phyloP scores from a whole-genome alignment of 2,113 vertebrate species.

The Solea solea region DNA sequence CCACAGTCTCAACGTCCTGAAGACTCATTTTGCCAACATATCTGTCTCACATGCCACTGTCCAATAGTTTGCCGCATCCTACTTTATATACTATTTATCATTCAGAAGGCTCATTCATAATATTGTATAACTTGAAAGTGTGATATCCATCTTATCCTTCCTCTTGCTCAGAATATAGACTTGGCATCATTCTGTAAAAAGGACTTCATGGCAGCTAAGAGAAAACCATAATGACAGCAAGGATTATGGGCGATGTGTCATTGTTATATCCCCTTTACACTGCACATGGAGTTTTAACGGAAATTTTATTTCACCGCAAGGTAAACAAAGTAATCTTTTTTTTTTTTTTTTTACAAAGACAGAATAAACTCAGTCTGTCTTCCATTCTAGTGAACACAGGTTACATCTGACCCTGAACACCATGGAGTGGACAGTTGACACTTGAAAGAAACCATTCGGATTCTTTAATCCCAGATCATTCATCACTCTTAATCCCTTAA shows the following conservation, averaged over 20 bases:
- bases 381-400: background rate
- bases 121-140: background rate
- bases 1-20: background rate
- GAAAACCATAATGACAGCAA: too few relatives aligned
- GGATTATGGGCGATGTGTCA: too few relatives aligned
- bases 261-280: too few relatives aligned
- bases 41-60: background rate
- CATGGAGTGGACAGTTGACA: background rate
- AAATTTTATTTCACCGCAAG: too few relatives aligned
- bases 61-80: background rate
- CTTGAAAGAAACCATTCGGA: background rate
- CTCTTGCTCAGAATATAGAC: background rate
- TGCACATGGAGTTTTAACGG: too few relatives aligned
- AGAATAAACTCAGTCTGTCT: background rate
- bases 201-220: too few relatives aligned
- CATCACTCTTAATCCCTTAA: slow-evolving; percentile 38
- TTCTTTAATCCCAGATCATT: slow-evolving; percentile 13
- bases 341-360: too few relatives aligned
- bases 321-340: too few relatives aligned
- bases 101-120: background rate
- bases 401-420: background rate
- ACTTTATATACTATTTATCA: background rate
- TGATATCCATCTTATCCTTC: background rate
- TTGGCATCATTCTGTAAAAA: too few relatives aligned
- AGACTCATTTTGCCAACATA: background rate